Evolutionary conservation across 2,888 invertebrate species (phyloP).

Genomic region (Eueremaeus valkanovi): DNA sequence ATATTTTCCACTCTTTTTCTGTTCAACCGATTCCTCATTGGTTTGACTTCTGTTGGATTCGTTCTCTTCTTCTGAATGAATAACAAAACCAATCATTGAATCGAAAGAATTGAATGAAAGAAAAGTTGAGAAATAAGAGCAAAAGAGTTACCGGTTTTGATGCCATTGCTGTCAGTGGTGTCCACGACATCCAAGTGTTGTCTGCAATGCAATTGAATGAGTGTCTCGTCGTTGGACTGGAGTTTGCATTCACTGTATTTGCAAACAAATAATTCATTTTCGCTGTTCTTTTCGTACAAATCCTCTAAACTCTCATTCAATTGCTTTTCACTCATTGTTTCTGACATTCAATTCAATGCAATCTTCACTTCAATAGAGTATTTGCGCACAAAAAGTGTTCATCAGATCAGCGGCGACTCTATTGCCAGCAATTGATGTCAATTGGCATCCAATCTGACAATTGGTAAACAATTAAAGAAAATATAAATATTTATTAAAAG

Average conservation of each 20-base stretch:
- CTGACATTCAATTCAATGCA: not conserved
- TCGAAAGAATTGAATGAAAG: not conserved
- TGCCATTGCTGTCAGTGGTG: not conserved
- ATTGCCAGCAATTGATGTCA: not conserved
- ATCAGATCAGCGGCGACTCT: not conserved
- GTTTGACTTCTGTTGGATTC: not conserved
- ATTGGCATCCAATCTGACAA: not conserved
- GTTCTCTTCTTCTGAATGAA: not conserved
- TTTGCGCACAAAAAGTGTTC: not conserved
- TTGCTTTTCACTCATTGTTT: not conserved
- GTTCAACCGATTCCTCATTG: not conserved
- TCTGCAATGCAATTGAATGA: not conserved
- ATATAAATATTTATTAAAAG: no score
- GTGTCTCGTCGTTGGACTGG: not conserved
- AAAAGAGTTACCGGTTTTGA: conserved; percentile 14
- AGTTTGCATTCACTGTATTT: not conserved
- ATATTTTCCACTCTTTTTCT: not conserved
- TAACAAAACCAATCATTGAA: not conserved
- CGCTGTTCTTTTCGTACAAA: not conserved
- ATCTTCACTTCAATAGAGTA: not conserved
- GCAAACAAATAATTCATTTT: not conserved
- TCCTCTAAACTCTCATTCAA: not conserved
- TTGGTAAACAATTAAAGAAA: not conserved
- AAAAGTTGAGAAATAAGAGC: not conserved
- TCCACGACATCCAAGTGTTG: not conserved